A percentile compares a stretch with the other conserved stretches of the same genome.
Evolutionary conservation across 2,888 invertebrate species (phyloP).

Genomic region (Yponomeuta evonymella): DNA sequence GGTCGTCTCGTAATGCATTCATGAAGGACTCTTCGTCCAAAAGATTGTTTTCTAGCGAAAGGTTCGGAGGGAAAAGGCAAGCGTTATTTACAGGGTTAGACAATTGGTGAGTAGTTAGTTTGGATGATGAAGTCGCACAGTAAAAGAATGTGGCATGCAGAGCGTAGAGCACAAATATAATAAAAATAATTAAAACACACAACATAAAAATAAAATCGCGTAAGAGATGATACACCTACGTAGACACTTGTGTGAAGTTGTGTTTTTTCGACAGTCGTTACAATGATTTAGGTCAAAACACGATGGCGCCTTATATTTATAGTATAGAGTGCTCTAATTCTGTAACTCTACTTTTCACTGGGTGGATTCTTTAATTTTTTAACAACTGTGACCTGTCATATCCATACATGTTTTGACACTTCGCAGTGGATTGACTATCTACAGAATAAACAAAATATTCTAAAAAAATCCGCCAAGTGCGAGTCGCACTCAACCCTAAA

Average conservation of each 20-base stretch:
- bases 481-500: too few species aligned
- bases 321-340: too few species aligned
- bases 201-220: background rate
- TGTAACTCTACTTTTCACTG: too few species aligned
- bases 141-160: background rate
- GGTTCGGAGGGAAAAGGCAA: conserved; percentile 16
- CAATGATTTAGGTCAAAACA: too few species aligned
- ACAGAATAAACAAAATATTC: too few species aligned
- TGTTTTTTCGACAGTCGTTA: too few species aligned
- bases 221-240: background rate
- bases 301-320: too few species aligned
- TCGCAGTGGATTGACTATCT: too few species aligned
- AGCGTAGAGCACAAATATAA: background rate
- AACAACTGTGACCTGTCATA: too few species aligned
- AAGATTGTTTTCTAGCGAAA: conserved; percentile 47
- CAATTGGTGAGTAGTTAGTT: conserved; percentile 12
- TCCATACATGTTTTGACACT: too few species aligned
- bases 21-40: conserved; percentile 62
- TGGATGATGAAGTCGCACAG: background rate
- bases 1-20: conserved; percentile 51
- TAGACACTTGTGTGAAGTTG: background rate
- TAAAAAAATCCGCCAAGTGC: too few species aligned
- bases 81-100: conserved; percentile 2
- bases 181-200: background rate
- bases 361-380: too few species aligned